Percentiles rank a stretch among this genome's conserved stretches.
Conservation (phyloP, 2,113 vertebrate genomes). For the Tetrao urogallus region DNA sequence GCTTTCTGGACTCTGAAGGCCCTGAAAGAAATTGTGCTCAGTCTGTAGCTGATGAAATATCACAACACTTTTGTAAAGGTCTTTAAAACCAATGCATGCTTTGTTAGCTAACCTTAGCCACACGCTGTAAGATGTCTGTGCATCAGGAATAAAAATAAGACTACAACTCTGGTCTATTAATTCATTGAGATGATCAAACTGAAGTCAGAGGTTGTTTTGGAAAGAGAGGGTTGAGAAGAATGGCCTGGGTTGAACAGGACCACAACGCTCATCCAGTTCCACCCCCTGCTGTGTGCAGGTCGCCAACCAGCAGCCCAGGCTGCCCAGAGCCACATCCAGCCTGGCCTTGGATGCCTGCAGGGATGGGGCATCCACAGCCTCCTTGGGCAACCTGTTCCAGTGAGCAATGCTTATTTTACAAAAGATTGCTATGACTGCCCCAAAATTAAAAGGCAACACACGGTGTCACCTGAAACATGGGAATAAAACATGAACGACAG, state of each 20-base stretch:
- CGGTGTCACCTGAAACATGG: too few relatives aligned
- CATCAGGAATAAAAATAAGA: neutral
- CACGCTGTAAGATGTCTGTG: neutral
- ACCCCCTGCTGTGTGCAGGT: too few relatives aligned
- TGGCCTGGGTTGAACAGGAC: too few relatives aligned
- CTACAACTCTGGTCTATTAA: neutral
- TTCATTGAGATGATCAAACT: neutral
- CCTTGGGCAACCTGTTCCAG: too few relatives aligned
- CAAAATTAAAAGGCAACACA: neutral
- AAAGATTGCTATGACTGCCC: neutral
- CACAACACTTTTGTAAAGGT: neutral
- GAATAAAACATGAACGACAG: too few relatives aligned
- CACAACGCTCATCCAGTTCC: too few relatives aligned
- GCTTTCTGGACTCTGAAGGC: neutral
- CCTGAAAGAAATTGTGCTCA: neutral
- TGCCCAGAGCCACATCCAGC: too few relatives aligned
- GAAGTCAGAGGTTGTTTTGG: neutral
- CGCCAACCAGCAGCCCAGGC: too few relatives aligned
- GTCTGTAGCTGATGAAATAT: neutral
- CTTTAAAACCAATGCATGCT: neutral
- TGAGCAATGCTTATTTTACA: neutral
- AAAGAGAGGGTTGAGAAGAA: neutral
- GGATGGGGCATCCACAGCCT: too few relatives aligned
- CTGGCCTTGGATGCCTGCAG: too few relatives aligned
- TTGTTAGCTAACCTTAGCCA: neutral